A percentile compares a stretch with the other conserved stretches of the same genome.
Conservation (phyloP, 2,113 vertebrate genomes). For the Cheirogaleus medius region DNA sequence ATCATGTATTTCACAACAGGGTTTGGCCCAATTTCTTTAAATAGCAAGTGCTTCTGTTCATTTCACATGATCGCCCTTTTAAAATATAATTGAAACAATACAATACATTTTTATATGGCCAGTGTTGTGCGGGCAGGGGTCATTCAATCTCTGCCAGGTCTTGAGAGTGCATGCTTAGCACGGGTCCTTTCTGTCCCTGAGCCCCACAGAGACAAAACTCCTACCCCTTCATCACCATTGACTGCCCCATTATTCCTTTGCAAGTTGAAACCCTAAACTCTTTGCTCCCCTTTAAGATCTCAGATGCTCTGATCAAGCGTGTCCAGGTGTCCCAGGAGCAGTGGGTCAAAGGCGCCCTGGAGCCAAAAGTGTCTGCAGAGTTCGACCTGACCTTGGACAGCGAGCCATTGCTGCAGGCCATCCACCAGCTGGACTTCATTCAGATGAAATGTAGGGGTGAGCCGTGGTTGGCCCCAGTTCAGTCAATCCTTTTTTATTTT, state of each 20-base stretch:
- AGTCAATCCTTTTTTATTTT: not conserved
- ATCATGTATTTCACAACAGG: not conserved
- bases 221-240: not conserved
- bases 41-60: not conserved
- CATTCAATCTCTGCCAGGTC: not conserved
- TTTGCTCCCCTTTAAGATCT: conserved; percentile 89
- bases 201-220: not conserved
- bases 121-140: rapidly evolving
- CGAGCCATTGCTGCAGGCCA: conserved; percentile 93
- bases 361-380: conserved; percentile 96
- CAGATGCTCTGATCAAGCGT: conserved; percentile 96
- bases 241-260: not conserved
- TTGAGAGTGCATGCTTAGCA: not conserved
- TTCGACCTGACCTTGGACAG: conserved; percentile 96
- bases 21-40: not conserved
- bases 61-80: not conserved
- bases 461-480: conserved; percentile 66
- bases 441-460: conserved; percentile 96
- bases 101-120: not conserved
- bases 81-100: not conserved
- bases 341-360: conserved; percentile 97
- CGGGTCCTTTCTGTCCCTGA: not conserved
- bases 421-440: conserved; percentile 97
- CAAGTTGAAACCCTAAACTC: not conserved
- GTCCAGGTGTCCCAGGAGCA: conserved; percentile 96